Conservation (phyloP, 1,140 invertebrate species). For the Ganaspis sp. region DNA sequence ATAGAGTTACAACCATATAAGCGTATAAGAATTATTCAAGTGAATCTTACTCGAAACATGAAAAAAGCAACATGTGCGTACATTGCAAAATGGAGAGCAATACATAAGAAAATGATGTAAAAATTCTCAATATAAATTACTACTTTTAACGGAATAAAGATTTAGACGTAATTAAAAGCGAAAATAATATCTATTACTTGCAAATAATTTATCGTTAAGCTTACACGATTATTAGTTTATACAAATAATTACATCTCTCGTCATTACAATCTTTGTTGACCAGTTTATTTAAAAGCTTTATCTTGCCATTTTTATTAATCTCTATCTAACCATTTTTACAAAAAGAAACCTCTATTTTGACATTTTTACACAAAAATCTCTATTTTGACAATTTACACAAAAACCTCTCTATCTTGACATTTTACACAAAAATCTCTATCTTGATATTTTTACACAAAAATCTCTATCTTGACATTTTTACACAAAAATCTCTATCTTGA, state of each 20-base stretch:
- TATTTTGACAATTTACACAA: too few relatives aligned
- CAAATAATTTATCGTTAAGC: slow-evolving; percentile 10
- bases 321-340: too few relatives aligned
- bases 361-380: too few relatives aligned
- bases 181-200: slow-evolving; percentile 6
- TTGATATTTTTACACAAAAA: too few relatives aligned
- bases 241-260: slow-evolving; percentile 1
- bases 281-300: neutral
- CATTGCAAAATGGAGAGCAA: neutral
- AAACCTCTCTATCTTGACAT: too few relatives aligned
- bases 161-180: slow-evolving; percentile 5
- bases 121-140: slow-evolving; percentile 5
- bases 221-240: slow-evolving; percentile 14
- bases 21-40: neutral
- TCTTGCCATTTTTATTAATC: too few relatives aligned
- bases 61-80: neutral
- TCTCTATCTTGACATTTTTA: too few relatives aligned
- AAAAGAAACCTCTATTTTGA: too few relatives aligned
- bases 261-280: neutral
- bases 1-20: neutral
- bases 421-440: too few relatives aligned
- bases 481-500: too few relatives aligned
- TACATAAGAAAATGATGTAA: neutral
- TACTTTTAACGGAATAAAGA: slow-evolving; percentile 6
- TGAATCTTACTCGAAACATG: neutral